Conservation (phyloP, 2,113 vertebrate species). For the Pelmatolapia mariae region DNA sequence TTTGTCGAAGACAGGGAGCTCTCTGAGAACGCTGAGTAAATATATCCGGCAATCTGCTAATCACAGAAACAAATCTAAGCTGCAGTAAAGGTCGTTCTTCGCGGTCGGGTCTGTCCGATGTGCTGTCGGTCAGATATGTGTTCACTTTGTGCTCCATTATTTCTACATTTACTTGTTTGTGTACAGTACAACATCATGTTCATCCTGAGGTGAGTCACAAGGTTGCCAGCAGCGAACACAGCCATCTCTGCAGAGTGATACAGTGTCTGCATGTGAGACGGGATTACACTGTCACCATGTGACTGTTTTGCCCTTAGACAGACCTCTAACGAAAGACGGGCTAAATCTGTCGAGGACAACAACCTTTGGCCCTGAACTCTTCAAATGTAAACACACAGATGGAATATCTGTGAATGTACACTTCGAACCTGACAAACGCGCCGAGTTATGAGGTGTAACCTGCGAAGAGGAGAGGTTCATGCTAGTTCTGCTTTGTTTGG, state of each 20-base stretch:
- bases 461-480: neutral
- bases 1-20: conserved; percentile 2
- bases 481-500: neutral
- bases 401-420: neutral
- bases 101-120: neutral
- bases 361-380: neutral
- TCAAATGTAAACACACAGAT: conserved; percentile 11
- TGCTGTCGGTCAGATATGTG: neutral
- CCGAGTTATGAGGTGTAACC: neutral
- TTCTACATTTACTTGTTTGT: neutral
- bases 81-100: neutral
- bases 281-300: conserved; percentile 68
- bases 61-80: neutral
- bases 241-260: conserved; percentile 29
- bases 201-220: conserved; percentile 37
- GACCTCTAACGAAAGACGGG: conserved; percentile 46
- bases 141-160: neutral
- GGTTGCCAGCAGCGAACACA: conserved; percentile 12
- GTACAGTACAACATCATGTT: neutral
- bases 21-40: conserved; percentile 14
- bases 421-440: neutral
- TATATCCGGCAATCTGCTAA: neutral
- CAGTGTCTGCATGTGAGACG: conserved; percentile 57
- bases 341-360: conserved; percentile 35
- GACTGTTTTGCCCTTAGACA: conserved; percentile 57